A percentile compares a stretch with the other conserved stretches of the same genome.
phyloP scores from a whole-genome alignment of 2,888 invertebrate species.

The Lochmaea crataegi region DNA sequence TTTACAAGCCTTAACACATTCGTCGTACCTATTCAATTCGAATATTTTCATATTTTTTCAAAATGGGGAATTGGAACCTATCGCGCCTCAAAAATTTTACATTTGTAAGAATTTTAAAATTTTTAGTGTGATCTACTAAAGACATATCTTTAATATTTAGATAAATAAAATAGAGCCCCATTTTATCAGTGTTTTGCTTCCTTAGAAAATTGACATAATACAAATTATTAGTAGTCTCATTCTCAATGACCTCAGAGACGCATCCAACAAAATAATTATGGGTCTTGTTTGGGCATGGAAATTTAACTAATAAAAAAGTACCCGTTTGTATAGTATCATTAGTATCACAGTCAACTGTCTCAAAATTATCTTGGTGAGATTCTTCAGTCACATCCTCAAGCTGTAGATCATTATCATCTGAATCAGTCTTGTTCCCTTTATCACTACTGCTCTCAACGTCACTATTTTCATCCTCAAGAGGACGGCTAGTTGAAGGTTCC shows the following conservation, averaged over 20 bases:
- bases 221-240: slow-evolving; percentile 13
- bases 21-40: too few relatives aligned
- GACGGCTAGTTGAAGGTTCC: background rate
- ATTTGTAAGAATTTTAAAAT: background rate
- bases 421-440: slow-evolving; percentile 7
- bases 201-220: slow-evolving; percentile 23
- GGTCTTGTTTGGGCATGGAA: slow-evolving; percentile 15
- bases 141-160: slow-evolving; percentile 9
- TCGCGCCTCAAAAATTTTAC: background rate
- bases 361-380: too few relatives aligned
- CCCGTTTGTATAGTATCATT: background rate
- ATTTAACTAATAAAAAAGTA: slow-evolving; percentile 25
- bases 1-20: too few relatives aligned
- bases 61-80: background rate
- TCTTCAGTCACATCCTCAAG: slow-evolving; percentile 19
- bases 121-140: slow-evolving; percentile 5
- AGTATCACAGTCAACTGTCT: background rate
- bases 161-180: slow-evolving; percentile 5
- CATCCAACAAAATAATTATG: slow-evolving; percentile 24
- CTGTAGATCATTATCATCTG: slow-evolving; percentile 19
- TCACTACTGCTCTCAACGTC: slow-evolving; percentile 4
- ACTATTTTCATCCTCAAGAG: background rate
- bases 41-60: background rate
- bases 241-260: slow-evolving; percentile 10
- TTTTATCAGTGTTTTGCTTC: slow-evolving; percentile 23